Percentiles rank a stretch among this genome's conserved stretches.
These are phyloP conservation scores for Drosophila trapezifrons DNA, from an alignment of 1,140 invertebrate species.

Conservation along the genomic window DNA sequence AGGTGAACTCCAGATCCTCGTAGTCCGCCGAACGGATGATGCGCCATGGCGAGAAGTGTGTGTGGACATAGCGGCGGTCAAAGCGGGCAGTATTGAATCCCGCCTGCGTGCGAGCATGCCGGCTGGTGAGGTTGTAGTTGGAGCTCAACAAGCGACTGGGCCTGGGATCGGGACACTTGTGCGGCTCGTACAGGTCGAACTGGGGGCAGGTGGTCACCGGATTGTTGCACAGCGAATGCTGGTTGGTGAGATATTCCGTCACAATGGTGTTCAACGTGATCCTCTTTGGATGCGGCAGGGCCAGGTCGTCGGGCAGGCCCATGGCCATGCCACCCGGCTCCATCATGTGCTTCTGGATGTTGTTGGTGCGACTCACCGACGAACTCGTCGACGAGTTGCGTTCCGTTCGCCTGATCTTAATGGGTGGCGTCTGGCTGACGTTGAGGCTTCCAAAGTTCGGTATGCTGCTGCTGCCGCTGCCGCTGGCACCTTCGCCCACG, in stretches of 20 bases:
- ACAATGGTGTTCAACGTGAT: constrained; percentile 96
- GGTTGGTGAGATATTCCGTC: constrained; percentile 97
- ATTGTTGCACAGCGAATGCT: constrained; percentile 96
- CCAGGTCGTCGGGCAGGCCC: constrained; percentile 43
- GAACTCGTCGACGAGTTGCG: constrained; percentile 29
- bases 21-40: constrained; percentile 90
- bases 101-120: constrained; percentile 86
- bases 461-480: constrained; percentile 19
- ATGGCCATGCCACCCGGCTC: constrained; percentile 41
- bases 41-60: constrained; percentile 94
- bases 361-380: constrained; percentile 84
- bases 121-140: constrained; percentile 89
- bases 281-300: constrained; percentile 79
- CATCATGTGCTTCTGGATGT: constrained; percentile 88
- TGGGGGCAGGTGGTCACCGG: constrained; percentile 96
- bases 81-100: constrained; percentile 87
- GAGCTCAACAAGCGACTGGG: constrained; percentile 88
- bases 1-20: constrained; percentile 93
- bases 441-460: constrained; percentile 50
- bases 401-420: constrained; percentile 60
- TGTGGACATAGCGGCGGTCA: constrained; percentile 93
- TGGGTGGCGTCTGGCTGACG: constrained; percentile 64
- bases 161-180: constrained; percentile 96
- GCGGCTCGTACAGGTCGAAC: constrained; percentile 94
- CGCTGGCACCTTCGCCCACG: background rate